phyloP scores from a whole-genome alignment of 2,113 vertebrate species.

The Leptobrachium leishanense region DNA sequence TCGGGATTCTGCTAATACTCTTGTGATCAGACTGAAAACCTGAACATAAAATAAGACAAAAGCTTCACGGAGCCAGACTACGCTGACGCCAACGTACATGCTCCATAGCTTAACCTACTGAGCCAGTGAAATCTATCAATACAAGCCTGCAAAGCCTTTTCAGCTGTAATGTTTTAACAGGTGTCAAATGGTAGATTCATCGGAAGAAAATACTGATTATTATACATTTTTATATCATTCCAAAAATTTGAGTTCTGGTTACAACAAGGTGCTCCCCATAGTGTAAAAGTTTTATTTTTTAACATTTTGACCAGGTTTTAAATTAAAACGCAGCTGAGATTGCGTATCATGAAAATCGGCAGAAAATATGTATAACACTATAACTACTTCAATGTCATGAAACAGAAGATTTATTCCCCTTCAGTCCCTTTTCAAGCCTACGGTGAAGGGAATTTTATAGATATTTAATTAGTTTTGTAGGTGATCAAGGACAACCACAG shows the following conservation, averaged over 20 bases:
- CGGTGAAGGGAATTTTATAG: too few species aligned
- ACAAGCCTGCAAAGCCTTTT: constrained; percentile 24
- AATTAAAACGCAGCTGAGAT: neutral
- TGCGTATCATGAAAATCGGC: neutral
- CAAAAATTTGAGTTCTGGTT: neutral
- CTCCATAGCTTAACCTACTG: constrained; percentile 38
- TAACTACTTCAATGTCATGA: too few species aligned
- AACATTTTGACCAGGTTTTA: neutral
- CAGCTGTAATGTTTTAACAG: constrained; percentile 43
- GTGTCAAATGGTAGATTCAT: constrained; percentile 38
- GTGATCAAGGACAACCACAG: too few species aligned
- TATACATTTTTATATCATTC: constrained; percentile 4
- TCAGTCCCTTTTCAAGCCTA: too few species aligned
- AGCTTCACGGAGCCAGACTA: constrained; percentile 25
- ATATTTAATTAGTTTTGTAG: too few species aligned
- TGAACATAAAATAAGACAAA: constrained; percentile 42
- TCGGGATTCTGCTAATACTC: constrained; percentile 18
- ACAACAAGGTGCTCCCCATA: neutral
- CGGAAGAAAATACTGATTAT: constrained; percentile 8
- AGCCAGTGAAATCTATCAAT: constrained; percentile 42
- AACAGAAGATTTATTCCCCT: too few species aligned
- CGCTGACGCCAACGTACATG: constrained; percentile 37
- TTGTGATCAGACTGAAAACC: constrained; percentile 14
- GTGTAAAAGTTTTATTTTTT: too few species aligned
- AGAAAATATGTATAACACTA: too few species aligned